Percentiles rank a stretch among this genome's conserved stretches.
phyloP scores from a whole-genome alignment of 2,888 invertebrate genomes.

The Oegoconia quadripuncta region DNA sequence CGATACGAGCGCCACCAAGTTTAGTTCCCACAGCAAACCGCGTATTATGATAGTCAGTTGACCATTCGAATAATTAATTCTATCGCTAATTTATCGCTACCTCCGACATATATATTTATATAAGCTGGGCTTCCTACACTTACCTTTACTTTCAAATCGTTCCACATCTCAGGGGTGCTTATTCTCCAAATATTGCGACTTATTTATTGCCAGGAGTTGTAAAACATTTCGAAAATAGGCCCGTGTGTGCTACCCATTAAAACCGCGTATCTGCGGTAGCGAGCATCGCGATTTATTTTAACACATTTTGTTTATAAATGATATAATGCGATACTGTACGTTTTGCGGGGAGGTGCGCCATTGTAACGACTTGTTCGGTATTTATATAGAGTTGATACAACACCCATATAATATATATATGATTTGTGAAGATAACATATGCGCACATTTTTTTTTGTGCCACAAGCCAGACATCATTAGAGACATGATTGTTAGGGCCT shows the following conservation, averaged over 20 bases:
- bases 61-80: too few species aligned
- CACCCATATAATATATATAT: not conserved
- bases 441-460: too few species aligned
- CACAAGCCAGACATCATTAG: too few species aligned
- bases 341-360: slow-evolving; percentile 57
- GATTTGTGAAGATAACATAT: not conserved
- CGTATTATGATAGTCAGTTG: too few species aligned
- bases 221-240: slow-evolving; percentile 2
- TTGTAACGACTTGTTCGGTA: slow-evolving; percentile 49
- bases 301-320: slow-evolving; percentile 80
- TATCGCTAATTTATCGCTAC: too few species aligned
- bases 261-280: slow-evolving; percentile 61
- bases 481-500: too few species aligned
- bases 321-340: slow-evolving; percentile 76
- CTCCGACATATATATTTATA: too few species aligned
- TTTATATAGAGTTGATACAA: slow-evolving; percentile 40
- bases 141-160: too few species aligned
- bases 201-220: slow-evolving; percentile 6
- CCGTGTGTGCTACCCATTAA: slow-evolving; percentile 11
- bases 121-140: too few species aligned
- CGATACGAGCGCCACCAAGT: too few species aligned
- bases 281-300: slow-evolving; percentile 75
- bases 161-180: not conserved
- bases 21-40: too few species aligned
- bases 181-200: slow-evolving; percentile 10